Evolutionary conservation across 30 jellyfish, hydroid and myxozoan genomes (phyloP).

Genomic region (Aurelia sp.): DNA sequence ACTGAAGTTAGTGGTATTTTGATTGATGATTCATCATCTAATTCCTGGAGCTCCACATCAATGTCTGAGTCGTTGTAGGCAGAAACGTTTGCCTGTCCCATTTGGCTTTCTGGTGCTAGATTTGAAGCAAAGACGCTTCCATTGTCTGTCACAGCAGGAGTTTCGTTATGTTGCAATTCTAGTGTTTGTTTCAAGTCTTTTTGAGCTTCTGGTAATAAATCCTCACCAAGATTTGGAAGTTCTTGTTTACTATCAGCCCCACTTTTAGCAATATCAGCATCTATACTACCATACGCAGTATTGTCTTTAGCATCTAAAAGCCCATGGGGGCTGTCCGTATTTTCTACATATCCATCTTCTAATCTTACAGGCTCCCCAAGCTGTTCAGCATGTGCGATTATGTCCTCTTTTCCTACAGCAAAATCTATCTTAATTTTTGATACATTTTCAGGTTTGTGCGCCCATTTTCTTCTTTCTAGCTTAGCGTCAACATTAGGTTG

Average conservation of each 20-base stretch:
- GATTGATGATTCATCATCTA: conserved; percentile 18
- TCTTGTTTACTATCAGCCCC: too few species aligned
- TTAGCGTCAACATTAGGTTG: conserved; percentile 37
- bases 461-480: conserved; percentile 24
- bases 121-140: too few species aligned
- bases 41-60: conserved; percentile 33
- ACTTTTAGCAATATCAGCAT: too few species aligned
- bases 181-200: too few species aligned
- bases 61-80: conserved; percentile 27
- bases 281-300: too few species aligned
- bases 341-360: too few species aligned
- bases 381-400: too few species aligned
- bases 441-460: not conserved
- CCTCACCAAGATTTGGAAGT: too few species aligned
- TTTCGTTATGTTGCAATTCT: not conserved
- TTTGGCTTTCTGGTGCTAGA: conserved; percentile 11
- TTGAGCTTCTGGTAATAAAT: too few species aligned
- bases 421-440: not conserved
- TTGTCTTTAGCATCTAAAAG: too few species aligned
- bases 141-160: not conserved
- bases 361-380: too few species aligned
- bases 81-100: conserved; percentile 45
- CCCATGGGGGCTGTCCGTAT: too few species aligned
- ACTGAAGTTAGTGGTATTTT: conserved; percentile 53
- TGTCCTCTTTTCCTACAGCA: conserved; percentile 11